Evolutionary conservation across 1,140 invertebrate genomes (phyloP).

Genomic region (Ridgeia piscesae): DNA sequence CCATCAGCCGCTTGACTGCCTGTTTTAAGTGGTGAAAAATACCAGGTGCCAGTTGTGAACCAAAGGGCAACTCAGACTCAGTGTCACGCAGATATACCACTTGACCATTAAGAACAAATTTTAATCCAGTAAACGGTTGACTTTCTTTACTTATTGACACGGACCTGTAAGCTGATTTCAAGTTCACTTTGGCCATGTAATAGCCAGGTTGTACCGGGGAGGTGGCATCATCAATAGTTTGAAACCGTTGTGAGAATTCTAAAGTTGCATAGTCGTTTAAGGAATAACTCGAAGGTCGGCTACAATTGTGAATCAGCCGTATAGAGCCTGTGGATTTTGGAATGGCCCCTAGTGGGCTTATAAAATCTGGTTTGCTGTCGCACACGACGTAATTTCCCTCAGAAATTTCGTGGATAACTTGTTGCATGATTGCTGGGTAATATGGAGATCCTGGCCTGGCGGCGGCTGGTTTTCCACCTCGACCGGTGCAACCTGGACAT

Average conservation of each 20-base stretch:
- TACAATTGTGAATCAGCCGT: slow-evolving; percentile 10
- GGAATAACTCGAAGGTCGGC: background rate
- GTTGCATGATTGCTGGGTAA: too few species aligned
- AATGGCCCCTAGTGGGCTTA: too few species aligned
- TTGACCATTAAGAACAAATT: slow-evolving; percentile 1
- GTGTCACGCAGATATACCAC: slow-evolving; percentile 12
- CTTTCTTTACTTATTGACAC: slow-evolving; percentile 23
- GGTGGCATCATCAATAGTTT: too few species aligned
- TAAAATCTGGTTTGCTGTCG: too few species aligned
- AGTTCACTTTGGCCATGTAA: too few species aligned
- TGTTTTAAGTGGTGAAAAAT: slow-evolving; percentile 22
- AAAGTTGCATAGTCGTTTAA: background rate
- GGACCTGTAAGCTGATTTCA: slow-evolving; percentile 29
- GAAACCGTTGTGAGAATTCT: too few species aligned
- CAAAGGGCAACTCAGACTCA: slow-evolving; percentile 30
- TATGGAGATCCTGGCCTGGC: too few species aligned
- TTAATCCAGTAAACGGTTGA: slow-evolving; percentile 16
- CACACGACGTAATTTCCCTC: too few species aligned
- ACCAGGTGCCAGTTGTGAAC: slow-evolving; percentile 19
- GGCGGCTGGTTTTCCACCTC: background rate
- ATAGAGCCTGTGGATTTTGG: background rate
- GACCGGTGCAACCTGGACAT: background rate
- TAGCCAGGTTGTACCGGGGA: too few species aligned
- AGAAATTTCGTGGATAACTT: too few species aligned
- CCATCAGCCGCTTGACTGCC: slow-evolving; percentile 20